Evolutionary conservation across 2,113 vertebrate genomes (phyloP), one percentile per base, ranked within the genome.

Genomic region (Microtus richardsoni): DNA sequence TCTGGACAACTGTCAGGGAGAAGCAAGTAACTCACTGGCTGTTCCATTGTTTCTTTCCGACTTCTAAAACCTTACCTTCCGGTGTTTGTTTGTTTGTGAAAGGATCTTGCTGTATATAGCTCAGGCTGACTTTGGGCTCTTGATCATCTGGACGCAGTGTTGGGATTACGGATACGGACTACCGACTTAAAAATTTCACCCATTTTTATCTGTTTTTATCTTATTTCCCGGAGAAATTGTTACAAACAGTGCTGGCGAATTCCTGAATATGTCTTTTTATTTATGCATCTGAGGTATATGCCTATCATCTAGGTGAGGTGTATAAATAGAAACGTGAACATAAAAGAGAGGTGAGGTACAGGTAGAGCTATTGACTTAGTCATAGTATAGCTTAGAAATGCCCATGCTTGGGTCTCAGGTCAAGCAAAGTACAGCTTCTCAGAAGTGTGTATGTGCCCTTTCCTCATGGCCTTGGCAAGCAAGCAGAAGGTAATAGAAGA

Each of bases 361-460:
- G 0, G 11, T 0, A 13, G 3, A 8, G 62, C 5, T 36, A 1
- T 3, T 24, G 5, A 13, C 14, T 3, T 2, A 11, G 26, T 68
- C 86, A 39, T 1, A 5, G 14, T 2, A 19, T 3, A 1, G 3
- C 5, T 77, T 4, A 4, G 22, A 74, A n/a, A 58, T 0, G 7
- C 3, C 0, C 26, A 47, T 0, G 12, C 26, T 83, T 68, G 5
- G 14, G 21, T 86, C 49, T 71, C 26, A 30, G 41, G 12, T 4
- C 13, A 36, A 52, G 54, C 33, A 2, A 60, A 4, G 10, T 2
- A 66, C 13, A 9, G 96, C 13, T 80, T 39, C 52, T 49, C 33
- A 14, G 30, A 2, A 14, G 16, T 52, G 26, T 10, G 33, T 21
- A 2, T 26, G 30, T 2, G 24, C 10, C 13, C 5, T 74, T 14